phyloP scores from a whole-genome alignment of 2,113 vertebrate species.

The Ardeotis arabs region DNA sequence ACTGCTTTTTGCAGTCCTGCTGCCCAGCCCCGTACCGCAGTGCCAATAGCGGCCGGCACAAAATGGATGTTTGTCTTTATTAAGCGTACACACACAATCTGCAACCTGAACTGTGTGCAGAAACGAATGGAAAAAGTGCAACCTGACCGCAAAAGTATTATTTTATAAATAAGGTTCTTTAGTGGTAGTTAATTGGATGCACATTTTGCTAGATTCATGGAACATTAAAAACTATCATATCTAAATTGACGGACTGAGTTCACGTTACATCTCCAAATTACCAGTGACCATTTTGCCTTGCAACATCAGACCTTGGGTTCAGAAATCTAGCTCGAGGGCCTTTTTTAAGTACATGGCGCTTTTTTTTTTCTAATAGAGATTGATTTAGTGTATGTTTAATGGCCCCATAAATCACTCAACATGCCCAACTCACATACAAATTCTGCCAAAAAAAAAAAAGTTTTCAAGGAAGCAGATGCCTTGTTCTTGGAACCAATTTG shows the following conservation, averaged over 20 bases:
- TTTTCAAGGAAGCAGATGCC: constrained; percentile 58
- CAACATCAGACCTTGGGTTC: constrained; percentile 60
- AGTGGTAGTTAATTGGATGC: constrained; percentile 76
- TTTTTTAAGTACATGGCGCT: constrained; percentile 28
- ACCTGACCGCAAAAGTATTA: constrained; percentile 74
- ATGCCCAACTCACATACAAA: constrained; percentile 58
- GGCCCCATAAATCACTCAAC: constrained; percentile 71
- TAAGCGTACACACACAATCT: constrained; percentile 57
- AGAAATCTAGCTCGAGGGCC: constrained; percentile 41
- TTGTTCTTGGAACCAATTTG: constrained; percentile 19
- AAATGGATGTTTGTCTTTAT: constrained; percentile 27
- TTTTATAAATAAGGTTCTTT: constrained; percentile 77
- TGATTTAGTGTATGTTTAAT: constrained; percentile 75
- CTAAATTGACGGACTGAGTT: constrained; percentile 55
- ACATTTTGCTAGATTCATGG: constrained; percentile 75
- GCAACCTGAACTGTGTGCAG: constrained; percentile 60
- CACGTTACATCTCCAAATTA: constrained; percentile 63
- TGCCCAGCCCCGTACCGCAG: neutral
- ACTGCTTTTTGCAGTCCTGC: neutral
- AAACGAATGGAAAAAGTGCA: constrained; percentile 72
- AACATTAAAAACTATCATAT: constrained; percentile 70
- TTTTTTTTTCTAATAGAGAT: constrained; percentile 63
- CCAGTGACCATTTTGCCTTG: constrained; percentile 47
- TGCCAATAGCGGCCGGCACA: neutral
- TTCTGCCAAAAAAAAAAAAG: constrained; percentile 46